Conservation (phyloP, 1,140 invertebrate genomes). For the Parasteatoda tepidariorum region DNA sequence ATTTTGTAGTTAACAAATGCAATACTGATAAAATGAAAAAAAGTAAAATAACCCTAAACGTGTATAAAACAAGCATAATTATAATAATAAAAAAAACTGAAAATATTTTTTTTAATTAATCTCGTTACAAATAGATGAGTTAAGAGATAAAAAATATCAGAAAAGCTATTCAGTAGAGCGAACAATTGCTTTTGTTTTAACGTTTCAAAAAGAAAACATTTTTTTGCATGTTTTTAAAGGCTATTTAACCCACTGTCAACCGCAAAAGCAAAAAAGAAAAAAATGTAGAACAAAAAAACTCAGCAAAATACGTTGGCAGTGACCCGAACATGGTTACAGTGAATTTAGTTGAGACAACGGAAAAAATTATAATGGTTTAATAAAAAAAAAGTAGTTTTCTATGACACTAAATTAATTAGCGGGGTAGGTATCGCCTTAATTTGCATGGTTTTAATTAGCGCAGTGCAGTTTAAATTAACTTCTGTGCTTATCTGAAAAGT, state of each 20-base stretch:
- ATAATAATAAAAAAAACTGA: constrained; percentile 5
- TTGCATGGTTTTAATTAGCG: constrained; percentile 55
- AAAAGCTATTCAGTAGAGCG: constrained; percentile 31
- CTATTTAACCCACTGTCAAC: constrained; percentile 43
- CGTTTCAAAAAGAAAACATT: constrained; percentile 19
- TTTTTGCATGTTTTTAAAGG: neutral
- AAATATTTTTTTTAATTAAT: constrained; percentile 55
- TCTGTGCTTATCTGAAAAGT: constrained; percentile 13
- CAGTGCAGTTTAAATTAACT: constrained; percentile 54
- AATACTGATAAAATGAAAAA: too few relatives aligned
- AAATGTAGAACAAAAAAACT: constrained; percentile 7
- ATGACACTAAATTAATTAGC: constrained; percentile 59
- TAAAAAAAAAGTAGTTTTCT: neutral
- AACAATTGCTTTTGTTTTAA: constrained; percentile 54
- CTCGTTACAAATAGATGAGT: neutral
- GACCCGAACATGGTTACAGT: neutral
- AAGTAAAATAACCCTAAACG: too few relatives aligned
- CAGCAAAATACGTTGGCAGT: neutral
- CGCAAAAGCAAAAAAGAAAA: constrained; percentile 24
- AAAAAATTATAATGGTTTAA: neutral
- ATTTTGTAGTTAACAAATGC: too few relatives aligned
- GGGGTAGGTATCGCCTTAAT: constrained; percentile 47
- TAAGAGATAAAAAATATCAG: neutral
- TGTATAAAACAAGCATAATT: neutral
- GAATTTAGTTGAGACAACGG: neutral